Base-by-base conservation (phyloP, 2,113 vertebrate species). In the Acanthochromis polyacanthus region DNA sequence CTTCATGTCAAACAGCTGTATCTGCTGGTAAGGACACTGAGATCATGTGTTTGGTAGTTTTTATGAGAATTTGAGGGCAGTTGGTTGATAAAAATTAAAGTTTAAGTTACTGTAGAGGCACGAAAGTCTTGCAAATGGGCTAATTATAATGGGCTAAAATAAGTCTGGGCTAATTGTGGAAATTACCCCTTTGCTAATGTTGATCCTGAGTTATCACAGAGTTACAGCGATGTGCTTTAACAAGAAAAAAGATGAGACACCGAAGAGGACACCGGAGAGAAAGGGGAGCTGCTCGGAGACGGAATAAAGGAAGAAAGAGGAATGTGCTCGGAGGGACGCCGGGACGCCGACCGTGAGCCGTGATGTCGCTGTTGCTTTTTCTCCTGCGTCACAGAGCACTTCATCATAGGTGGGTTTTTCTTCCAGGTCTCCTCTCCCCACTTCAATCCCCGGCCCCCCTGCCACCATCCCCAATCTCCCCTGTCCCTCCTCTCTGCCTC, bases 331-430 rank as follows among this genome's bases (percentile, higher is more conserved):
- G 70, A 85, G 88, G 82, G 85, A 88, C 55, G 56, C 65, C 72
- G 53, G 83, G 80, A 88, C 66, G 20, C 84, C 88, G 68, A 88
- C 90, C 80, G 91, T 36, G 91, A 93, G 87, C 80, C 69, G 82
- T 85, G 83, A 90, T 92, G 91, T 82, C 79, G 82, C 83, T 58
- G 74, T 71, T 84, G 78, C 78, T 84, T 88, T 86, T 82, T 74
- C 32, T 36, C 86, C 71, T 40, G 83, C 84, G 63, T 91, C 91
- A 84, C 83, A 86, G 69, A 90, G 89, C 89, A 93, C 92, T 95
- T 93, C 92, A 95, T 95, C 94, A 94, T 91, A 86, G 91, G 82
- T 89, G 92, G 89, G 81, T 93, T 94, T 95, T 94, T 93, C 91
- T 88, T 36, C 75, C 83, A 53, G 68, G 88, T 89, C 72, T 82